phyloP scores from a whole-genome alignment of 2,888 invertebrate genomes.

The Ichneumoninae sp. region DNA sequence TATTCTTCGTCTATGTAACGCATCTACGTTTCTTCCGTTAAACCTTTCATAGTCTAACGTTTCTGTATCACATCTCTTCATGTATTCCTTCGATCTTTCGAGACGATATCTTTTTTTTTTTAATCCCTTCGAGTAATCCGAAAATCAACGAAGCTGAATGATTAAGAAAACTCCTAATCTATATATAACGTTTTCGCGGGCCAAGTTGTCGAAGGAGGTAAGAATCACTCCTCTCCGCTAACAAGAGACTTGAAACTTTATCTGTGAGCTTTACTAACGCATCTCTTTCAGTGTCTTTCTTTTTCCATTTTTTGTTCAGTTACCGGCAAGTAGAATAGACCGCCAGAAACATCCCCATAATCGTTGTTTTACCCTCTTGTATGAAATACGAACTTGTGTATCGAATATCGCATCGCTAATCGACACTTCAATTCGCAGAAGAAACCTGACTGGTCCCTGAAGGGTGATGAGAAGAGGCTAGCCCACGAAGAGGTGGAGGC shows the following conservation, averaged over 20 bases:
- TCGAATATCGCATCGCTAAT: slow-evolving; percentile 28
- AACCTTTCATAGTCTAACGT: slow-evolving; percentile 62
- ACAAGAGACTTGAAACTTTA: slow-evolving; percentile 6
- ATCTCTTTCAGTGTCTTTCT: not conserved
- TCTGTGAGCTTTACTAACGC: slow-evolving; percentile 34
- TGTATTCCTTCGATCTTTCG: slow-evolving; percentile 47
- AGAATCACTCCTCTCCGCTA: slow-evolving; percentile 55
- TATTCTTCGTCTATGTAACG: slow-evolving; percentile 60
- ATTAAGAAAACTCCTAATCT: slow-evolving; percentile 32
- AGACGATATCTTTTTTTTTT: slow-evolving; percentile 20
- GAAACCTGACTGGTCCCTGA: slow-evolving; percentile 71
- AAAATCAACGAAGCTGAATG: slow-evolving; percentile 15
- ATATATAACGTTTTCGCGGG: slow-evolving; percentile 41
- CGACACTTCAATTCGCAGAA: slow-evolving; percentile 60
- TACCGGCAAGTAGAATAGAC: slow-evolving; percentile 36
- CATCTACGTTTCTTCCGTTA: slow-evolving; percentile 58
- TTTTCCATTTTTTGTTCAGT: slow-evolving; percentile 22
- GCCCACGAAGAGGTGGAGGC: slow-evolving; percentile 69
- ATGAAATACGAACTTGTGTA: not conserved
- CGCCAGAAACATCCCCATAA: slow-evolving; percentile 22
- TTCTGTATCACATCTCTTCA: slow-evolving; percentile 46
- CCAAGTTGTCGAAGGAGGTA: slow-evolving; percentile 55
- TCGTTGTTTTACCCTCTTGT: slow-evolving; percentile 19
- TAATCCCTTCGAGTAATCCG: not conserved
- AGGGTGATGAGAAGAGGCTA: slow-evolving; percentile 66